Evolutionary conservation across 2,888 invertebrate species (phyloP), one percentile per base, ranked within the genome.

Genomic region (Linyphia triangularis): DNA sequence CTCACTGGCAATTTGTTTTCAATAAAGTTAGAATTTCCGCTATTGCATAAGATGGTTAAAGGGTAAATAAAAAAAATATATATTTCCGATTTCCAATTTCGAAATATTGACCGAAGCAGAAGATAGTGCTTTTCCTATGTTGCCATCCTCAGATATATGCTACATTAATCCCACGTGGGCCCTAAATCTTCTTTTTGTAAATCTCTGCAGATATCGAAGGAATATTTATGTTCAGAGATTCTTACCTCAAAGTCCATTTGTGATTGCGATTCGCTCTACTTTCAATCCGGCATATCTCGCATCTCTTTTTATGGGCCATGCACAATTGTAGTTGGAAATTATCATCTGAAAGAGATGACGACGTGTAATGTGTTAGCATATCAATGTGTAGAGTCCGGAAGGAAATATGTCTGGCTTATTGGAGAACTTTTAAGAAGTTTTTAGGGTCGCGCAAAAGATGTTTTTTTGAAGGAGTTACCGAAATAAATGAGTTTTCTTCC

Each of bases 151-250:
- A 33, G 9, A 33, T 33, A 30, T 67, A 33, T 19, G 22, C 37
- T 70, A 26, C 43, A 70, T 70, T 70, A 26, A 43, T 70, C 70
- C 70, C 43, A 5, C 7, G 37, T 6, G 43, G 16, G 26, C 28
- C 7, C 7, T 24, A 10, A 16, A 24, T 10, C 5, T 51, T n/a
- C 51, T 51, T 51, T n/a, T 51, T 40, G 40, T 40, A 40, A 3
- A 40, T 40, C 22, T 40, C 19, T 30, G 7, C 0, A n/a, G 30
- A 33, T 19, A 19, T 67, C 30, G 7, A 16, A 30, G 28, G 70
- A 70, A 51, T 70, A 70, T 70, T 70, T 70, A 70, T 70, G 26
- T 37, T 26, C 30, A n/a, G 10, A 33, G 67, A 37, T 33, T 67
- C 26, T 33, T 67, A 33, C 67, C 33, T 30, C 10, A 9, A 19